Base-by-base conservation (phyloP, 2,113 vertebrate genomes). In the Peromyscus leucopus region DNA sequence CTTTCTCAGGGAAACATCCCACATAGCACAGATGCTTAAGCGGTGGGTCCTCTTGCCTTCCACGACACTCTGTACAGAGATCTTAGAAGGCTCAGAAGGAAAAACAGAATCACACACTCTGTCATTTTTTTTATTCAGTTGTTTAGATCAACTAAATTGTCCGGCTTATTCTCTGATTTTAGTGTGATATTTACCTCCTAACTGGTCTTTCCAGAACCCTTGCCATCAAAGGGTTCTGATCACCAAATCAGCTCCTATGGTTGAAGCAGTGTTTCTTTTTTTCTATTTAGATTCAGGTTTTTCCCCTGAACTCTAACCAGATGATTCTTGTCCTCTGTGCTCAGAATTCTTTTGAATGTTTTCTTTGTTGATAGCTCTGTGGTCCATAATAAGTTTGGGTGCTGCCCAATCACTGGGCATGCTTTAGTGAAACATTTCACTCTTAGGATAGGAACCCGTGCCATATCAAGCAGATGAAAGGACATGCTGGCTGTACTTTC, bases 341-440 rank as follows among this genome's bases (percentile, higher is more conserved):
- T 87, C 65, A 67, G 75, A 48, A 69, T 93, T 89, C n/a, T 94
- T 39, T 57, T 83, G 36, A 90, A 15, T 48, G 51, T 51, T 72
- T 92, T 86, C 36, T 3, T 91, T 61, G 13, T 91, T 83, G 46
- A 42, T 24, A 31, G 86, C n/a, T 51, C 26, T 89, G 48, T 93
- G 63, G 16, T 42, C 89, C 75, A 48, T 10, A 57, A 63, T 79
- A n/a, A n/a, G n/a, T 65, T 89, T 76, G 59, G 28, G 6, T 86
- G 86, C 95, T 93, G 59, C n/a, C 61, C 48, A n/a, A 72, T 82
- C 79, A 71, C 36, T 94, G 59, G 78, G 65, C 33, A 57, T 82
- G 36, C 31, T 91, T 91, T 75, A 87, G 12, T 91, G 61, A 87
- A 93, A 65, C 21, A 89, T 91, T 83, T 79, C 46, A 75, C 13